Conservation (phyloP, 2,888 invertebrate species). For the Eristalinus sepulchralis region DNA sequence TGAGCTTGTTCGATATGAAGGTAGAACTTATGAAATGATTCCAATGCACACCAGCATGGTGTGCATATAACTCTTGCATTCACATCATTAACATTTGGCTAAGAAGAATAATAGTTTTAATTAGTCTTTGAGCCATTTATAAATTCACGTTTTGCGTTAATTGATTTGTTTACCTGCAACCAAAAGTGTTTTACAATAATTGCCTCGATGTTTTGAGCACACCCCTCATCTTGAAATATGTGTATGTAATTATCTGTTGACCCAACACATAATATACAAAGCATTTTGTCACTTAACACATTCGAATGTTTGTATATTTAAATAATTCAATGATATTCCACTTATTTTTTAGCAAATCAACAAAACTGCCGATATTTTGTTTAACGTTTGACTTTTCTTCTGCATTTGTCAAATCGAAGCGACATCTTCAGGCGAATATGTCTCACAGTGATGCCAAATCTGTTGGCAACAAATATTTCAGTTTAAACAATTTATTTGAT, state of each 20-base stretch:
- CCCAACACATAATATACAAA: constrained; percentile 58
- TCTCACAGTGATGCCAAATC: constrained; percentile 48
- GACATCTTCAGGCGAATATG: constrained; percentile 13
- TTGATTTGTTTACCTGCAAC: constrained; percentile 72
- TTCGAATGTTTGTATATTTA: background rate
- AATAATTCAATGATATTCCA: background rate
- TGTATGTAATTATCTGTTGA: constrained; percentile 27
- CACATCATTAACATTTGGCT: constrained; percentile 48
- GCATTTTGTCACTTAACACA: constrained; percentile 24
- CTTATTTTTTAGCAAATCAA: constrained; percentile 28
- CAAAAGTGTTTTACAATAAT: constrained; percentile 76
- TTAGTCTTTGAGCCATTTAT: background rate
- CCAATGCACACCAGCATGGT: constrained; percentile 75
- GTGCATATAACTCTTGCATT: constrained; percentile 70
- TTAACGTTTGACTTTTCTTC: constrained; percentile 53
- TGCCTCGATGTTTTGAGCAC: constrained; percentile 67
- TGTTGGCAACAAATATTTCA: background rate
- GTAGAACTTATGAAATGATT: constrained; percentile 76
- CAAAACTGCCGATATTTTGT: constrained; percentile 45
- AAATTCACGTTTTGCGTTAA: background rate
- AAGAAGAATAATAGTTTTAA: background rate
- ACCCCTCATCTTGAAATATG: constrained; percentile 71
- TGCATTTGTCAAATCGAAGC: constrained; percentile 1
- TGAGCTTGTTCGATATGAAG: constrained; percentile 74
- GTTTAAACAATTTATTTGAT: too few relatives aligned